Evolutionary conservation across 2,113 vertebrate species (phyloP).

Genomic region (Hippocampus mohnikei): DNA sequence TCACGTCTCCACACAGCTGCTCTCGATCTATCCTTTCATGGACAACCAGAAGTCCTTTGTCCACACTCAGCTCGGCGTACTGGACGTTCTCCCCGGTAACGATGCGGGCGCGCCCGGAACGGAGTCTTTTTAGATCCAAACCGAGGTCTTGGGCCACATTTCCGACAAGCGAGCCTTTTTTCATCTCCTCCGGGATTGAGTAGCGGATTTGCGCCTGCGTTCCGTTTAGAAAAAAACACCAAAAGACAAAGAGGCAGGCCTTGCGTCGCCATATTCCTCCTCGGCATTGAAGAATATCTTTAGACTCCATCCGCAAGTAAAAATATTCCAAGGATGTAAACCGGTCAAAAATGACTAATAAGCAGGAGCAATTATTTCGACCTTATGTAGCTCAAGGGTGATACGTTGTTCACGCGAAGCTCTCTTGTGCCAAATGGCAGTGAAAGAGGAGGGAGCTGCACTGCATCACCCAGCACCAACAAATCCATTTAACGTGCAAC

Average conservation of each 20-base stretch:
- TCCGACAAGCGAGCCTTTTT: constrained; percentile 64
- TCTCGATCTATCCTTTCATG: constrained; percentile 64
- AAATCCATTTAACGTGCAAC: constrained; percentile 42
- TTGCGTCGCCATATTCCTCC: not conserved
- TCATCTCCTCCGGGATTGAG: constrained; percentile 75
- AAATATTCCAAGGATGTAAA: not conserved
- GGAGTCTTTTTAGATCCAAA: constrained; percentile 64
- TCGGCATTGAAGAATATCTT: not conserved
- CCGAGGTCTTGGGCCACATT: constrained; percentile 76
- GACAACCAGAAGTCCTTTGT: constrained; percentile 63
- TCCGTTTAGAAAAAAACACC: not conserved
- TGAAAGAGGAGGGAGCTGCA: constrained; percentile 20
- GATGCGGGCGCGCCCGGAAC: constrained; percentile 68
- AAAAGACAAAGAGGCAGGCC: constrained; percentile 8
- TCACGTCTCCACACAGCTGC: constrained; percentile 53
- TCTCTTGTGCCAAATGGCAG: constrained; percentile 17
- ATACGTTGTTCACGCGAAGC: not conserved
- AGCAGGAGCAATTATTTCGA: not conserved
- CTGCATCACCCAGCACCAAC: not conserved
- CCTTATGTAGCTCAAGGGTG: not conserved
- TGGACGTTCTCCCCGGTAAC: constrained; percentile 61
- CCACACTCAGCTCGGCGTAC: constrained; percentile 60
- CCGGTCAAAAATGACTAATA: not conserved
- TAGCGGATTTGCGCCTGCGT: constrained; percentile 68
- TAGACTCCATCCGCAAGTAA: not conserved